Base-by-base conservation (phyloP, 1,140 invertebrate species). In the Chironomus tepperi region DNA sequence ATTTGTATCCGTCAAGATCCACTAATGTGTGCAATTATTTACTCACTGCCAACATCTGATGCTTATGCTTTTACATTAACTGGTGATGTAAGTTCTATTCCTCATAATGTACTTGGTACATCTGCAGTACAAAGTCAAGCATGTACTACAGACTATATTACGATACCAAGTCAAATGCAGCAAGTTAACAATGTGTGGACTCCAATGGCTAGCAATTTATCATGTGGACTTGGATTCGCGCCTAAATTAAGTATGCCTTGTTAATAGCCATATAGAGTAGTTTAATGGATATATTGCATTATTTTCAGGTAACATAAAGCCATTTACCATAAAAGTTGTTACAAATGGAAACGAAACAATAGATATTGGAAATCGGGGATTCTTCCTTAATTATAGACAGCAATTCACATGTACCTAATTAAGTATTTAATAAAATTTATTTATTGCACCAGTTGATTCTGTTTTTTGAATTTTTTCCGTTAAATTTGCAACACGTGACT, bases 301-400 rank as follows among this genome's bases (percentile, higher is more conserved):
- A 76, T 77, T 84, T 87, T 79, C 79, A 88, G 87, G 84, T 76
- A 81, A 78, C 74, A 82, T 84, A 1, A 91, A 89, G 76, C 91
- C 91, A 0, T 93, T 92, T 80, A 87, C 90, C 0, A 79, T 94
- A 65, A 91, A 88, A 43, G 88, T 90, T 1, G 86, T 91, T 1
- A 92, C 89, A 0, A 83, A 92, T 81, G 84, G 79, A 2, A 84
- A 85, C 76, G 88, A 89, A 79, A 80, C 82, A 34, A 81, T 84
- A 10, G 90, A 91, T 77, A 83, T 87, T 75, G 87, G 87, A 64
- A 93, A 93, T 82, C 82, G 89, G 76, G 91, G 91, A 57, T 93
- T 93, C 79, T 86, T 85, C 73, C 79, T 93, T 10, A 83, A 84
- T 18, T 93, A 89, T 79, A 85, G 85, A 73, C 86, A 86, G 72